Evolutionary conservation across 2,113 vertebrate genomes (phyloP).

Genomic region (Falco punctatus): DNA sequence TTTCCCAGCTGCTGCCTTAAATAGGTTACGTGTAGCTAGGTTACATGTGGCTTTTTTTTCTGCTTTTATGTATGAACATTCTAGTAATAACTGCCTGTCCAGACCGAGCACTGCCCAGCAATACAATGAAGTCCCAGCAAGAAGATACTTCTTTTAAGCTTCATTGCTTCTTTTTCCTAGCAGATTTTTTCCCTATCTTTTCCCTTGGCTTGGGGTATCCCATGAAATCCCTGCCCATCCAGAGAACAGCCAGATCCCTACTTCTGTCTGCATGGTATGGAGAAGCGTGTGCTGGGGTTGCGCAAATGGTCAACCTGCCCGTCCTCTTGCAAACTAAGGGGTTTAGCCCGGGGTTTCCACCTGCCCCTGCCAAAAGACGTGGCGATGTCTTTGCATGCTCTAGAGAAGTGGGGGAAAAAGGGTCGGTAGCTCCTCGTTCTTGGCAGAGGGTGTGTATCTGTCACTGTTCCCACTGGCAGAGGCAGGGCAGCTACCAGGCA

Average conservation of each 20-base stretch:
- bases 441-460: background rate
- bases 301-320: rapidly evolving
- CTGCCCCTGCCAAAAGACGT: background rate
- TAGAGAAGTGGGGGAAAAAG: background rate
- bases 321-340: background rate
- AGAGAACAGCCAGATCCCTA: background rate
- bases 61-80: background rate
- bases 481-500: slow-evolving; percentile 73
- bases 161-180: background rate
- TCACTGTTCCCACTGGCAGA: slow-evolving; percentile 60
- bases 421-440: background rate
- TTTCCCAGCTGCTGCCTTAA: background rate
- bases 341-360: background rate
- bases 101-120: background rate
- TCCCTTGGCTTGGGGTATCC: background rate
- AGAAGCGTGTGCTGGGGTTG: background rate
- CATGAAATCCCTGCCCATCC: background rate
- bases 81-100: background rate
- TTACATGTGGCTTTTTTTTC: background rate
- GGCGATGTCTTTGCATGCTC: background rate
- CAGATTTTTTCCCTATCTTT: background rate
- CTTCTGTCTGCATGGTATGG: background rate
- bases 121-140: background rate
- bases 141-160: background rate
- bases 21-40: background rate